Evolutionary conservation across 2,888 invertebrate species (phyloP).

Genomic region (Agrilus cyanescens): DNA sequence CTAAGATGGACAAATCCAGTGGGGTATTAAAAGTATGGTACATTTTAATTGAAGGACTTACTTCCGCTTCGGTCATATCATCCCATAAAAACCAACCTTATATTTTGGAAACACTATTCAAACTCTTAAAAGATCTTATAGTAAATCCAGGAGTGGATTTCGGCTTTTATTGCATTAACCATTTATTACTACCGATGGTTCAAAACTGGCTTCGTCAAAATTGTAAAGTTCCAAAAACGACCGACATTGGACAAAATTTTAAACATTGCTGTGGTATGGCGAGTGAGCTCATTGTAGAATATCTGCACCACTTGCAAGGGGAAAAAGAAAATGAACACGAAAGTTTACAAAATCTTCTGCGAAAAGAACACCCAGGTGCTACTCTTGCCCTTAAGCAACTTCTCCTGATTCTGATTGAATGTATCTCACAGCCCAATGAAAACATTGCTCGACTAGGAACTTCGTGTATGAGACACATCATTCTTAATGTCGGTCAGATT

Average conservation of each 20-base stretch:
- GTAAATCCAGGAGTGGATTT: slow-evolving; percentile 78
- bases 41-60: slow-evolving; percentile 74
- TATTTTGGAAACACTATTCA: slow-evolving; percentile 78
- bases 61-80: slow-evolving; percentile 70
- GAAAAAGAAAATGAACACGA: slow-evolving; percentile 26
- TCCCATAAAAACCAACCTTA: slow-evolving; percentile 68
- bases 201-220: slow-evolving; percentile 81
- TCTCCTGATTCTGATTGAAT: slow-evolving; percentile 77
- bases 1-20: slow-evolving; percentile 63
- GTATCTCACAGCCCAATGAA: slow-evolving; percentile 81
- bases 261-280: slow-evolving; percentile 91
- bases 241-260: slow-evolving; percentile 79
- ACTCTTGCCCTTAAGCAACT: slow-evolving; percentile 78
- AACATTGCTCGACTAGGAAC: slow-evolving; percentile 84
- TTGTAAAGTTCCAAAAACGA: slow-evolving; percentile 49
- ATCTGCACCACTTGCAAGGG: slow-evolving; percentile 64
- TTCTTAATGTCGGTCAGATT: slow-evolving; percentile 72
- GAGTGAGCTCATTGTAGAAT: slow-evolving; percentile 81
- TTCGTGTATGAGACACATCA: slow-evolving; percentile 78
- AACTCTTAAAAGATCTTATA: slow-evolving; percentile 64
- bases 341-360: slow-evolving; percentile 11
- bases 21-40: slow-evolving; percentile 87
- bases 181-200: slow-evolving; percentile 79
- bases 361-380: slow-evolving; percentile 42
- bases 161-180: slow-evolving; percentile 85